Percentiles rank a stretch among this genome's conserved stretches.
Conservation (phyloP, 2,113 vertebrate genomes). For the Salvator merianae region DNA sequence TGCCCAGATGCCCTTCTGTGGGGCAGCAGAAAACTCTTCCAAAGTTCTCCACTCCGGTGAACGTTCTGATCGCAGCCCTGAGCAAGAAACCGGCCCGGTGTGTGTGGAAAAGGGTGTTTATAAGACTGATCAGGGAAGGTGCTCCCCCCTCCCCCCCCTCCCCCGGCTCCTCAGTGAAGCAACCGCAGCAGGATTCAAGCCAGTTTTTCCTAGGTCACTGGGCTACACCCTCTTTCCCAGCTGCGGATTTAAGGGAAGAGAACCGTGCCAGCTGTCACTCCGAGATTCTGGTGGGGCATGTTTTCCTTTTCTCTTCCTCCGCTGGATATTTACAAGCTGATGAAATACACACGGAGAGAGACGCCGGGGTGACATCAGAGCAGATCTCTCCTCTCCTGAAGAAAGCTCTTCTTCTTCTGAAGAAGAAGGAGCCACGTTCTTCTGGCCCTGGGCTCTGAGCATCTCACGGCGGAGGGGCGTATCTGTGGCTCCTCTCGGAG, state of each 20-base stretch:
- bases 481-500: not conserved
- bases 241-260: slow-evolving; percentile 43
- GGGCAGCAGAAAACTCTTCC: not conserved
- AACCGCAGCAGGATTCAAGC: not conserved
- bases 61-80: not conserved
- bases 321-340: slow-evolving; percentile 21
- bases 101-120: too few relatives aligned
- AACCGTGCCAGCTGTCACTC: slow-evolving; percentile 34
- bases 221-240: slow-evolving; percentile 65
- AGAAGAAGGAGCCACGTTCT: not conserved
- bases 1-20: too few relatives aligned
- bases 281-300: slow-evolving; percentile 30
- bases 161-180: not conserved
- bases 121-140: not conserved
- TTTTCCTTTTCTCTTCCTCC: slow-evolving; percentile 30
- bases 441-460: too few relatives aligned
- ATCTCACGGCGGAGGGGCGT: too few relatives aligned
- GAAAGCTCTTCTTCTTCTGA: not conserved
- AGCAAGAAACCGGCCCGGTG: not conserved
- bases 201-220: slow-evolving; percentile 55
- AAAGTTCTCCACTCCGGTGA: not conserved
- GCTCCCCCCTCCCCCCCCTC: too few relatives aligned
- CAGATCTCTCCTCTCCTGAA: fast-evolving
- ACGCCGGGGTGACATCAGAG: not conserved
- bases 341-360: not conserved